These are phyloP conservation scores for Drosophila melanica DNA, from an alignment of 1,140 invertebrate species.

Conservation along the genomic window DNA sequence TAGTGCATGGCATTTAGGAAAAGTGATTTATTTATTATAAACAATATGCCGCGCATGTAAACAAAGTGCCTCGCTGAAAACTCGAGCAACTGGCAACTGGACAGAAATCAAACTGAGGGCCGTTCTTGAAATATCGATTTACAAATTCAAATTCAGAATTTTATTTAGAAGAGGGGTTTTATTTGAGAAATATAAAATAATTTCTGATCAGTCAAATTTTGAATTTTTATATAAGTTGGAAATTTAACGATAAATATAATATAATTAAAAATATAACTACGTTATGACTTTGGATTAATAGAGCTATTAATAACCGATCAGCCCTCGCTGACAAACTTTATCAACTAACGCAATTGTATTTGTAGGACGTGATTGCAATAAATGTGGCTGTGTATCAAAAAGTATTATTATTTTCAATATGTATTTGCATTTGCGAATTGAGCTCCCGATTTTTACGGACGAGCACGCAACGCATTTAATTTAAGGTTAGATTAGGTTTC, in stretches of 20 bases:
- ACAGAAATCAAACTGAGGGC: constrained; percentile 22
- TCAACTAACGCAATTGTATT: constrained; percentile 23
- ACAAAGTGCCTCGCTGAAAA: constrained; percentile 52
- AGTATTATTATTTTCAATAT: constrained; percentile 29
- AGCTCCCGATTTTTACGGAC: constrained; percentile 4
- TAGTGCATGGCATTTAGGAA: constrained; percentile 47
- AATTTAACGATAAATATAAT: too few species aligned
- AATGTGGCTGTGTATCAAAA: constrained; percentile 6
- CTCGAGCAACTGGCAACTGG: constrained; percentile 13
- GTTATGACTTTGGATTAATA: background rate
- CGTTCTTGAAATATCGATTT: background rate
- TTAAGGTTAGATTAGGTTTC: constrained; percentile 26
- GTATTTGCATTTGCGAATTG: constrained; percentile 26
- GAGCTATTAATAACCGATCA: background rate
- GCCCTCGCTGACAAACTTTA: constrained; percentile 24
- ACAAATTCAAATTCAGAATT: too few species aligned
- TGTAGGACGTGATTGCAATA: constrained; percentile 49
- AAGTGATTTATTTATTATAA: constrained; percentile 75
- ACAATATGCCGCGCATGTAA: constrained; percentile 61
- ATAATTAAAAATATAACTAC: too few species aligned
- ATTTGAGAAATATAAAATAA: too few species aligned
- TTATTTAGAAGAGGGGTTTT: too few species aligned
- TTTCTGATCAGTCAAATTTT: too few species aligned
- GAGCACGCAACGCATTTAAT: constrained; percentile 1
- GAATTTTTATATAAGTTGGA: too few species aligned